Conservation (phyloP, 2,797 vertebrate species). For the Myotis daubentonii region DNA sequence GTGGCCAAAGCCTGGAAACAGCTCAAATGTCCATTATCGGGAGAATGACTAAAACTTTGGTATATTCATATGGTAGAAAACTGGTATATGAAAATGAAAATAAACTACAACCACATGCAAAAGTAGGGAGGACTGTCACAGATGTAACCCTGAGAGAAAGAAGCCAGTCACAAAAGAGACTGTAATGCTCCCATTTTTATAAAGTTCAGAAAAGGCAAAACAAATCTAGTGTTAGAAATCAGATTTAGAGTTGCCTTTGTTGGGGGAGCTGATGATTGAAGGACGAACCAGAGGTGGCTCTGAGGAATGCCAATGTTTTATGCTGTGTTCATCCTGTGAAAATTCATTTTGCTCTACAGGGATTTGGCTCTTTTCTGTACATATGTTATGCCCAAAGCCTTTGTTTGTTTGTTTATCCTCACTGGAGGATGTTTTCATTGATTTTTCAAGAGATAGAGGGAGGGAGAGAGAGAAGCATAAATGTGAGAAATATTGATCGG, state of each 20-base stretch:
- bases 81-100: neutral
- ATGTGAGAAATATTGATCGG: neutral
- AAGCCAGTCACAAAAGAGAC: neutral
- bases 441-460: neutral
- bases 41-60: neutral
- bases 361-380: neutral
- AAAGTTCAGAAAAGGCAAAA: neutral
- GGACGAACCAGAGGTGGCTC: neutral
- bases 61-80: neutral
- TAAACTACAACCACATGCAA: neutral
- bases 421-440: neutral
- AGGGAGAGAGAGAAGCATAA: neutral
- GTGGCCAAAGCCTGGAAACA: neutral
- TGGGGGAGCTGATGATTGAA: neutral
- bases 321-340: neutral
- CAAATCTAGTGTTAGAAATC: neutral
- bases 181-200: neutral
- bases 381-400: neutral
- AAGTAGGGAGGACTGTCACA: neutral
- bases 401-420: neutral
- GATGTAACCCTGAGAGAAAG: neutral
- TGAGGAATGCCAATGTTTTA: accelerated
- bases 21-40: neutral
- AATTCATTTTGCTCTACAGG: neutral
- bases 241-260: neutral